phyloP scores from a whole-genome alignment of 1,140 invertebrate species.

The Bombus affinis region DNA sequence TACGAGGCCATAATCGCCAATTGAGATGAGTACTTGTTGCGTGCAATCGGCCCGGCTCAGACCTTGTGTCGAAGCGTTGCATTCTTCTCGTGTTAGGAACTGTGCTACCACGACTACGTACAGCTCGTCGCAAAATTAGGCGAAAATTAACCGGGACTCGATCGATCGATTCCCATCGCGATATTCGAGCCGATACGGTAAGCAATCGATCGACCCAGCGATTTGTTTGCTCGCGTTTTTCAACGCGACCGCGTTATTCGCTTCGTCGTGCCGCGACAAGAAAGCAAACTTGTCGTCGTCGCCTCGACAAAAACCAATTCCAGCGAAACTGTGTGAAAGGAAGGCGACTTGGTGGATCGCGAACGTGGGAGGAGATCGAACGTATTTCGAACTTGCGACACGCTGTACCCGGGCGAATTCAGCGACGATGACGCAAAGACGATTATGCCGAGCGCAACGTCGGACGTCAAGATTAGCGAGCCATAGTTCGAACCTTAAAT shows the following conservation, averaged over 20 bases:
- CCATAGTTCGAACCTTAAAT: conserved; percentile 59
- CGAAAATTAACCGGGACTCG: conserved; percentile 30
- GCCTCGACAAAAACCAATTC: background rate
- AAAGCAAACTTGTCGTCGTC: conserved; percentile 1
- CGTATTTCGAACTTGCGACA: conserved; percentile 58
- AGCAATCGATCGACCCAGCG: background rate
- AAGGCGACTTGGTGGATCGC: background rate
- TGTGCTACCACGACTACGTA: conserved; percentile 12
- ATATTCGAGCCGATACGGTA: conserved; percentile 34
- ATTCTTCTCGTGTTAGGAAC: conserved; percentile 50
- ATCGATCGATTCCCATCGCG: conserved; percentile 9
- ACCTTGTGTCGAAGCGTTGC: conserved; percentile 64
- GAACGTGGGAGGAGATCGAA: background rate
- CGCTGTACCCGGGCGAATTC: conserved; percentile 37
- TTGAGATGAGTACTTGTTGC: conserved; percentile 70
- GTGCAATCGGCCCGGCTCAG: conserved; percentile 51
- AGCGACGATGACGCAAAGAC: conserved; percentile 54
- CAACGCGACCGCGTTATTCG: background rate
- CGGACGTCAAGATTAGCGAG: conserved; percentile 65
- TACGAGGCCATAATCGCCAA: conserved; percentile 74
- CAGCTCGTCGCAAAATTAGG: conserved; percentile 50
- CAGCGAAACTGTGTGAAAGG: background rate
- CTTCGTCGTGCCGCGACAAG: background rate
- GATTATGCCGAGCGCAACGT: conserved; percentile 43
- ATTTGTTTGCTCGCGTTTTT: background rate